Percentiles rank a stretch among this genome's conserved stretches.
Conservation (phyloP, 2,113 vertebrate species). For the Odocoileus virginianus region DNA sequence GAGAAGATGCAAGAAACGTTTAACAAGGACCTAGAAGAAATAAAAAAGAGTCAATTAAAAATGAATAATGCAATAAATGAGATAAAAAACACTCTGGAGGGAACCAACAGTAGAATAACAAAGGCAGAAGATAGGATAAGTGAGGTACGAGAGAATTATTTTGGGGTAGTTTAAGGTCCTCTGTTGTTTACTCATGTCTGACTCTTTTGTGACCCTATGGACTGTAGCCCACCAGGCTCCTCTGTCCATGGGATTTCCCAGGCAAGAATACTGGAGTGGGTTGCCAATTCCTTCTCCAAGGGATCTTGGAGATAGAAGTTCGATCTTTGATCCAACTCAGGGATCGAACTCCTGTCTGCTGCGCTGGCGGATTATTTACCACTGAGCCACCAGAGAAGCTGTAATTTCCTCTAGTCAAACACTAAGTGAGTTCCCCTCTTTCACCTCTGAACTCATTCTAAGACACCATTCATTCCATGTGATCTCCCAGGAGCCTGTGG, state of each 20-base stretch:
- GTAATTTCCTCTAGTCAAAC: not conserved
- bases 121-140: too few relatives aligned
- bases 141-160: not conserved
- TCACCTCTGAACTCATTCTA: not conserved
- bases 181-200: not conserved
- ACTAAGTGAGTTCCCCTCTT: not conserved
- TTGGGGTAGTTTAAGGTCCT: not conserved
- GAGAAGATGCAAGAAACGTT: too few relatives aligned
- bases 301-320: not conserved
- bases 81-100: too few relatives aligned
- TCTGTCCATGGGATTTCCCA: not conserved
- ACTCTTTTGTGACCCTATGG: not conserved
- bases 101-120: too few relatives aligned
- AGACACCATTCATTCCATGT: not conserved
- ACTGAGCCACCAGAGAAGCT: not conserved
- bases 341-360: not conserved
- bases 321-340: not conserved
- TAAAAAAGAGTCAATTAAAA: too few relatives aligned
- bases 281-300: not conserved
- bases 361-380: not conserved
- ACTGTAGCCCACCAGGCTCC: not conserved
- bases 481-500: accelerated
- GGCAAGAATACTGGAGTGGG: not conserved
- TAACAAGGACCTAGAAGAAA: too few relatives aligned
- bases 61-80: too few relatives aligned